Evolutionary conservation across 2,888 invertebrate species (phyloP).

Genomic region (Antitype chi): DNA sequence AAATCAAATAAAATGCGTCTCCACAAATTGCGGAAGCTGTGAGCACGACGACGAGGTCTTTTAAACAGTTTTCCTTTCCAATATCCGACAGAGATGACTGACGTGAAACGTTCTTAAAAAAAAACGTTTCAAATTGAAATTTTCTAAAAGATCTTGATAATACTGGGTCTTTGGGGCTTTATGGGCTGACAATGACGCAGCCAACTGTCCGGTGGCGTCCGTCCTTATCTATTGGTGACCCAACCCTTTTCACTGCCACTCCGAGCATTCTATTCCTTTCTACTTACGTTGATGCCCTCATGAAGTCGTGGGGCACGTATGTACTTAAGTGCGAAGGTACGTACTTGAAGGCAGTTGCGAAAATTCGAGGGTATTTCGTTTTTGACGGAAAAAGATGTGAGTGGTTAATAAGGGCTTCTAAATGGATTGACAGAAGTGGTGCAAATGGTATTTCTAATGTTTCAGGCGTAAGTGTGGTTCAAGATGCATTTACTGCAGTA

Average conservation of each 20-base stretch:
- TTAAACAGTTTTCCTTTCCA: constrained; percentile 46
- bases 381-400: background rate
- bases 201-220: constrained; percentile 77
- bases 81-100: constrained; percentile 56
- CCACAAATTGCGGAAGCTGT: constrained; percentile 54
- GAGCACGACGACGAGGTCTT: constrained; percentile 22
- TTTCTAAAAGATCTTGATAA: constrained; percentile 82
- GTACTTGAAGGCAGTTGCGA: constrained; percentile 34
- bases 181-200: constrained; percentile 86
- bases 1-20: constrained; percentile 47
- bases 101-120: constrained; percentile 55
- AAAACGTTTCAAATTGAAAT: constrained; percentile 82
- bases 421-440: background rate
- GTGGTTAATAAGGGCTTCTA: constrained; percentile 1
- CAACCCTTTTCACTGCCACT: constrained; percentile 88
- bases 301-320: constrained; percentile 67
- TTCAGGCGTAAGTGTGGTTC: background rate
- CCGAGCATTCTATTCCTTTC: constrained; percentile 70
- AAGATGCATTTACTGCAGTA: background rate
- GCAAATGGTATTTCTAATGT: background rate
- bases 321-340: constrained; percentile 42
- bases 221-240: constrained; percentile 84
- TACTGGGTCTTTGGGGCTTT: constrained; percentile 80
- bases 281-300: constrained; percentile 71
- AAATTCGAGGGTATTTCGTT: constrained; percentile 29